These are phyloP conservation scores for Sialia sialis DNA, from an alignment of 2,113 vertebrate species.

Conservation along the genomic window DNA sequence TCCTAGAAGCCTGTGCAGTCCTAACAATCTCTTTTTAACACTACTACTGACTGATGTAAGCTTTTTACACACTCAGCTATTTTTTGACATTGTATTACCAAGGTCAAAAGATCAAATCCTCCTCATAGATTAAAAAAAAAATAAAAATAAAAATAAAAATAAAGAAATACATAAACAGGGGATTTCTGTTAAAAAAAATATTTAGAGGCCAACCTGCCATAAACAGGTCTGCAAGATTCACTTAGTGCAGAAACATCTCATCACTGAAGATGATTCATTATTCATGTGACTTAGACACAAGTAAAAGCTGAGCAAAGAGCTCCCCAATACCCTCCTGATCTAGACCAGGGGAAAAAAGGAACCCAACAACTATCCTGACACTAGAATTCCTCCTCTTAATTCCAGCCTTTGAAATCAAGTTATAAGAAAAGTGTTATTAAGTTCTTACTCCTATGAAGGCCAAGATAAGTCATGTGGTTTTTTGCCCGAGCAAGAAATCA, in stretches of 20 bases:
- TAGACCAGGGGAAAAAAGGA: not conserved
- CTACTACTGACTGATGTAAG: not conserved
- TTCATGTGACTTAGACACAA: not conserved
- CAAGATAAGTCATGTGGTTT: not conserved
- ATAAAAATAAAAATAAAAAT: too few relatives aligned
- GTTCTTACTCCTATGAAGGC: not conserved
- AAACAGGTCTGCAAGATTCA: not conserved
- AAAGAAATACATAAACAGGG: not conserved
- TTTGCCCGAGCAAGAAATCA: not conserved
- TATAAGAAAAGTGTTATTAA: not conserved
- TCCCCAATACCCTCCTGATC: not conserved
- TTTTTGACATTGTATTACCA: not conserved
- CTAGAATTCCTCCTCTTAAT: not conserved
- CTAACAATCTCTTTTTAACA: not conserved
- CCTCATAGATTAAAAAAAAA: not conserved
- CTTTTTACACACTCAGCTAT: not conserved
- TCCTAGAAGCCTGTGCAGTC: not conserved
- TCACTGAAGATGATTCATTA: not conserved
- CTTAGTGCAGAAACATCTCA: not conserved
- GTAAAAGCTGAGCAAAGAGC: not conserved
- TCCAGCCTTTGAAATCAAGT: not conserved
- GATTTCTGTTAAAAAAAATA: not conserved
- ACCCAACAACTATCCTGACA: not conserved
- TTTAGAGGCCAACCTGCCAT: not conserved
- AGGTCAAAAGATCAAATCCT: not conserved